These are phyloP conservation scores for Tapera naevia DNA, from an alignment of 2,797 vertebrate genomes.

Conservation along the genomic window DNA sequence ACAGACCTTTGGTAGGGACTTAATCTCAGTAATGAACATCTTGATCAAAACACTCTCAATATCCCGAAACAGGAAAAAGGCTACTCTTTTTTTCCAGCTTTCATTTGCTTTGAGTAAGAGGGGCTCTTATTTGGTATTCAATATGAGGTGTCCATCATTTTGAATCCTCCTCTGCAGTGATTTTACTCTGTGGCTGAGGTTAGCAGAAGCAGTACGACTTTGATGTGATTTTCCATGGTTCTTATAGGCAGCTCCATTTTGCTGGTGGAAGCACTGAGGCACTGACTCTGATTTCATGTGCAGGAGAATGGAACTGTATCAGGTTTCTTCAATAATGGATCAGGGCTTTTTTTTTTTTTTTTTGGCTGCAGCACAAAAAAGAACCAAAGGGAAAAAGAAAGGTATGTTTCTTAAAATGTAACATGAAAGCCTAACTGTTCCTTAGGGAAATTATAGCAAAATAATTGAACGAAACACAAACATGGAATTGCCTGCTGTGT, in stretches of 20 bases:
- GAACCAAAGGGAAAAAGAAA: not conserved
- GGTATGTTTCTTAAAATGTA: not conserved
- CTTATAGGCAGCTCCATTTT: not conserved
- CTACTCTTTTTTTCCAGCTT: not conserved
- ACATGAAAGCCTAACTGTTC: not conserved
- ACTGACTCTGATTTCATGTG: not conserved
- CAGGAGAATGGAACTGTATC: not conserved
- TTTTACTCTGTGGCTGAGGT: not conserved
- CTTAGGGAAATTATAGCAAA: slow-evolving; percentile 33
- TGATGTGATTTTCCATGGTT: not conserved
- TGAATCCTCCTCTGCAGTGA: not conserved
- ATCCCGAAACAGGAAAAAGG: not conserved
- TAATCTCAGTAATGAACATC: not conserved
- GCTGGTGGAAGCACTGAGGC: not conserved
- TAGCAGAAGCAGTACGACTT: not conserved
- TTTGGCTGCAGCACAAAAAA: not conserved
- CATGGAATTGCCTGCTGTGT: not conserved
- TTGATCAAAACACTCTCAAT: not conserved
- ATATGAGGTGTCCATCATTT: not conserved
- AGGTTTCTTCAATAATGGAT: not conserved
- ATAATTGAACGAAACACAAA: slow-evolving; percentile 19
- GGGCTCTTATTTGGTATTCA: not conserved
- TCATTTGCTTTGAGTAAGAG: not conserved
- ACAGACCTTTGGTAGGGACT: not conserved
- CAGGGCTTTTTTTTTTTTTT: not conserved